Evolutionary conservation across 2,113 vertebrate genomes (phyloP), one percentile per base, ranked within the genome.

Genomic region (Catharus fuscescens): DNA sequence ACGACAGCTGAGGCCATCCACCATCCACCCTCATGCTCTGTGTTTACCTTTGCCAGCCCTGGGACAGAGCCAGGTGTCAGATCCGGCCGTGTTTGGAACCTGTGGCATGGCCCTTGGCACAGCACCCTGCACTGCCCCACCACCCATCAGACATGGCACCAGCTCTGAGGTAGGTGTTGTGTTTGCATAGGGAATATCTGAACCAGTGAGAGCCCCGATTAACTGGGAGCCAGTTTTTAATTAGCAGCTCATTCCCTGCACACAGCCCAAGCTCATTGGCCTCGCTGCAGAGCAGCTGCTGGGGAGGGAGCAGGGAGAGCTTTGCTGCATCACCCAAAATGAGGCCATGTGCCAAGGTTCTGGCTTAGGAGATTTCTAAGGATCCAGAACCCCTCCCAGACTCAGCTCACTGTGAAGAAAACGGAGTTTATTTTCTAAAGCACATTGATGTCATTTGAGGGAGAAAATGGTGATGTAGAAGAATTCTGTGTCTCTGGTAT

Each of bases 11-110:
- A n/a, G 29, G 14, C 28, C 31, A 8, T 5, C 26, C 21, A 18
- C 0, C 2, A 18, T 0, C 3, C 24, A n/a, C 6, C 47, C n/a
- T 5, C 36, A 0, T 4, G 6, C 50, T 23, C 38, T 0, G 0
- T 5, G 34, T 17, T 2, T 42, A 23, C 50, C n/a, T 18, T 14
- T 47, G 38, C 74, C 86, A 18, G 53, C 18, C 34, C 59, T 6
- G 48, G 74, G 45, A 20, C 32, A 26, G 66, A 14, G 5, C 16
- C 31, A 14, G 69, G 48, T 24, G 64, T 32, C 64, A 4, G 15
- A 0, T 2, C 3, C 6, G 70, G 65, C 72, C 36, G 1, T 2
- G 52, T 53, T 17, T 29, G 50, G 15, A 28, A 17, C 18, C 57
- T 4, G 3, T 0, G 18, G 65, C 57, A 8, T 67, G 7, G 18